Percentiles rank a stretch among this genome's conserved stretches.
Evolutionary conservation across 2,113 vertebrate species (phyloP).

Genomic region (Prinia subflava): DNA sequence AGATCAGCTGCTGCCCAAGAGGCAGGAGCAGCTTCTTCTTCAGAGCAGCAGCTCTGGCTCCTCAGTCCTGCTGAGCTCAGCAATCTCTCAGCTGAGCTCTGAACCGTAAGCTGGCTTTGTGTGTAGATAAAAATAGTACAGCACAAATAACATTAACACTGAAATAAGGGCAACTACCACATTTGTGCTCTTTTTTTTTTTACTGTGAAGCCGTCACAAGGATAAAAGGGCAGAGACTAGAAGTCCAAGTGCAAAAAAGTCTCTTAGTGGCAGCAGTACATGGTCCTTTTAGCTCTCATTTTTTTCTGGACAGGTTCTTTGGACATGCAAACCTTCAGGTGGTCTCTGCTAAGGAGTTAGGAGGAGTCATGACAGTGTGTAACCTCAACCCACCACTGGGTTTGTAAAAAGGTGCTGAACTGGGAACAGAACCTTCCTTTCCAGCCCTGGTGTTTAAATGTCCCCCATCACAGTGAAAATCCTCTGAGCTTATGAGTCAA

Average conservation of each 20-base stretch:
- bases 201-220: neutral
- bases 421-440: neutral
- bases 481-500: neutral
- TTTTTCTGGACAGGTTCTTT: neutral
- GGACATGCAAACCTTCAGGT: neutral
- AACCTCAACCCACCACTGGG: neutral
- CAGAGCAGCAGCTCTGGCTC: neutral
- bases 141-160: neutral
- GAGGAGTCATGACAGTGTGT: neutral
- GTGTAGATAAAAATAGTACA: neutral
- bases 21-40: neutral
- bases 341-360: neutral
- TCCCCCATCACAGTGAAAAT: neutral
- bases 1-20: neutral
- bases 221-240: neutral
- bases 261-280: neutral
- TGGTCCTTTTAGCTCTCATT: neutral
- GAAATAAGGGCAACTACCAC: neutral
- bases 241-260: neutral
- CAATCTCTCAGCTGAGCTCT: slow-evolving; percentile 30
- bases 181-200: neutral
- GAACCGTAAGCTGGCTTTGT: neutral
- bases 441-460: neutral
- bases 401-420: neutral
- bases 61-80: slow-evolving; percentile 23